phyloP scores from a whole-genome alignment of 2,888 invertebrate species.

The Coelopa pilipes region DNA sequence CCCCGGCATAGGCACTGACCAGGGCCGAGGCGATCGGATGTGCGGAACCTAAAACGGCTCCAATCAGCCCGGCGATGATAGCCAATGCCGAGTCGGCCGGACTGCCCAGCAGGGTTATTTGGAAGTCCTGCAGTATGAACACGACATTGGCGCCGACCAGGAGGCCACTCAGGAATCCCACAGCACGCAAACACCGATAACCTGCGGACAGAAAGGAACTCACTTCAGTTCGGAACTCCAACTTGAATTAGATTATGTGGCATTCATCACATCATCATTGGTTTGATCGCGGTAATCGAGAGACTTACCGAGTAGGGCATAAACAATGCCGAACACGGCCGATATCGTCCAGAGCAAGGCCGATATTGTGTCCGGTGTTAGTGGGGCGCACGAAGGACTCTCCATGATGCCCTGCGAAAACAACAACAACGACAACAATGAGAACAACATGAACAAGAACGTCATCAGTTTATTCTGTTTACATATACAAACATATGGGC shows the following conservation, averaged over 20 bases:
- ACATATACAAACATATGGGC: background rate
- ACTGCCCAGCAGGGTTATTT: constrained; percentile 79
- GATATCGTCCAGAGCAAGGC: constrained; percentile 66
- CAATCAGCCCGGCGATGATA: constrained; percentile 64
- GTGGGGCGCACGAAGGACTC: constrained; percentile 63
- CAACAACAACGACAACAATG: constrained; percentile 6
- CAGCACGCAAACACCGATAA: constrained; percentile 87
- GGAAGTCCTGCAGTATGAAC: constrained; percentile 83
- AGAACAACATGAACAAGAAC: background rate
- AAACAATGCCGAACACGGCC: constrained; percentile 81
- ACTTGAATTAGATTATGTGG: too few species aligned
- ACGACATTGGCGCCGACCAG: constrained; percentile 85
- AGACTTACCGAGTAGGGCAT: constrained; percentile 82
- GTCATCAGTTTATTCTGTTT: too few species aligned
- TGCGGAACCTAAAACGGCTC: constrained; percentile 66
- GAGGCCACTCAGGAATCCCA: constrained; percentile 89
- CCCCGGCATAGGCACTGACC: constrained; percentile 66
- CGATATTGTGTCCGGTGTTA: constrained; percentile 64
- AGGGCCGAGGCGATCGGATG: constrained; percentile 66
- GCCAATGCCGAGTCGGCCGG: constrained; percentile 66
- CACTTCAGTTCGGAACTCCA: too few species aligned
- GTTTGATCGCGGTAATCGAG: too few species aligned
- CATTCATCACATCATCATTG: too few species aligned
- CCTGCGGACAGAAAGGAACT: too few species aligned
- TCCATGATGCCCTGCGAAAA: constrained; percentile 64